These are phyloP conservation scores for Molossus molossus DNA, from an alignment of 2,797 vertebrate genomes.

Conservation along the genomic window DNA sequence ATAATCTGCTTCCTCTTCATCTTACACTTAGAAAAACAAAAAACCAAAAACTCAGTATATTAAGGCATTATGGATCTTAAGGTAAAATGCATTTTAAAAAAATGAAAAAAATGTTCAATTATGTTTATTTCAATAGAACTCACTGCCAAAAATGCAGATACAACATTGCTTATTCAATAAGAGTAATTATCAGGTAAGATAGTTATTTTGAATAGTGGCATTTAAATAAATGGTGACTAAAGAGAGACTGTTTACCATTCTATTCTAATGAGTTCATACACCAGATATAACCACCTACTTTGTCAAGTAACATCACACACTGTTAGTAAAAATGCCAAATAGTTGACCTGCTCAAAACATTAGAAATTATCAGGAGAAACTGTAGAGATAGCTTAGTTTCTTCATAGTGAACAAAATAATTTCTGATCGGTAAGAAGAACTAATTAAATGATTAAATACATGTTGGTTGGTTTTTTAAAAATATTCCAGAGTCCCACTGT, in stretches of 20 bases:
- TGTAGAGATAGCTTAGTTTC: not conserved
- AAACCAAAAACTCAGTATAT: not conserved
- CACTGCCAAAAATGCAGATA: slow-evolving; percentile 33
- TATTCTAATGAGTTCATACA: not conserved
- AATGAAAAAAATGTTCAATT: slow-evolving; percentile 38
- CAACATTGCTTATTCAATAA: slow-evolving; percentile 43
- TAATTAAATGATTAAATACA: slow-evolving; percentile 34
- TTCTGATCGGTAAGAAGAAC: slow-evolving; percentile 34
- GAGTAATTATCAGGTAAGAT: not conserved
- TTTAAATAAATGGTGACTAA: not conserved
- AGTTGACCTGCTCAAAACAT: not conserved
- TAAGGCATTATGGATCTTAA: not conserved
- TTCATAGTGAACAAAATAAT: not conserved
- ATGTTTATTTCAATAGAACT: slow-evolving; percentile 53
- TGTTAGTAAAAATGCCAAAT: not conserved
- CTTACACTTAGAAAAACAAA: not conserved
- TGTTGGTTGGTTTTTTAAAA: not conserved
- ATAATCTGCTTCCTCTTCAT: slow-evolving; percentile 35
- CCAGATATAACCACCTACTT: not conserved
- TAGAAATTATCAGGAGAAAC: not conserved
- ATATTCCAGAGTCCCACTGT: not conserved
- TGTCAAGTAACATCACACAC: not conserved
- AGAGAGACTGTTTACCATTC: not conserved
- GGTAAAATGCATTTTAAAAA: not conserved
- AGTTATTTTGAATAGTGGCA: not conserved